These are phyloP conservation scores for Indicator maculatus DNA, from an alignment of 2,113 vertebrate genomes.

Conservation along the genomic window DNA sequence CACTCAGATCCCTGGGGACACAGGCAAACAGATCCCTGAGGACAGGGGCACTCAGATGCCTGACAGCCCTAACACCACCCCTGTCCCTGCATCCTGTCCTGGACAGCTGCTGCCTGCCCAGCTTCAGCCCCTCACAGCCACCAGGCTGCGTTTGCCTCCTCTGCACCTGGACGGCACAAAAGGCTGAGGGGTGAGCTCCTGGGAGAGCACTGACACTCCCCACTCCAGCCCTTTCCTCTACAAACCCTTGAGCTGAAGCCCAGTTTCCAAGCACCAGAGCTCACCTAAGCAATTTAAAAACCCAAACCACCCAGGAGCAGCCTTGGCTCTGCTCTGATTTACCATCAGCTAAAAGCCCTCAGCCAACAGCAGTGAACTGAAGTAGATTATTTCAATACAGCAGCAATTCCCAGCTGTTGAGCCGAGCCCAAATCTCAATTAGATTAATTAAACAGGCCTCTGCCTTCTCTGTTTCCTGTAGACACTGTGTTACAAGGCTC, in stretches of 20 bases:
- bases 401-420: background rate
- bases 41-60: fast-evolving
- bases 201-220: background rate
- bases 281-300: background rate
- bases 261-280: background rate
- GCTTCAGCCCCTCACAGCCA: fast-evolving
- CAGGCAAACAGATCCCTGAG: background rate
- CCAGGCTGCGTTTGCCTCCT: background rate
- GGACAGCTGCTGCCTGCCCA: fast-evolving
- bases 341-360: background rate
- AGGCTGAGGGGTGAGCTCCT: background rate
- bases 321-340: background rate
- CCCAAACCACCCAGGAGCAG: fast-evolving
- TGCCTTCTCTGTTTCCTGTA: background rate
- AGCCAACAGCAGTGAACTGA: background rate
- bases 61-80: background rate
- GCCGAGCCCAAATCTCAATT: background rate
- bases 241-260: fast-evolving
- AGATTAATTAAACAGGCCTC: background rate
- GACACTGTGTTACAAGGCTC: background rate
- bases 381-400: background rate
- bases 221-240: fast-evolving
- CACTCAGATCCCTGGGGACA: background rate
- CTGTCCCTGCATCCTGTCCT: background rate
- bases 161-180: fast-evolving